These are phyloP conservation scores for Gracilinanus agilis DNA, from an alignment of 2,113 vertebrate genomes.

Conservation along the genomic window DNA sequence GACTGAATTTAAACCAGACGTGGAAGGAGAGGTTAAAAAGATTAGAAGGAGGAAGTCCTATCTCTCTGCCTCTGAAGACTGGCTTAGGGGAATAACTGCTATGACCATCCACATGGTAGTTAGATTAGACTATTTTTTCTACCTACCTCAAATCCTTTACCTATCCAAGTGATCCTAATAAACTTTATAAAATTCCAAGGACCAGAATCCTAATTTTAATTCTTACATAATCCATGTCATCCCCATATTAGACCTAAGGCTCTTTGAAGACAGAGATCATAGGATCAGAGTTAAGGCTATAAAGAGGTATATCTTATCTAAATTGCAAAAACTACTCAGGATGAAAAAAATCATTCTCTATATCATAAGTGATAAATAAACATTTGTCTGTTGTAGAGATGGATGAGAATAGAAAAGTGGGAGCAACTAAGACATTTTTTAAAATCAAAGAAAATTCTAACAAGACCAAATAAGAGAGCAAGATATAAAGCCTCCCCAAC, in stretches of 20 bases:
- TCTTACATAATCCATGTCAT: no score
- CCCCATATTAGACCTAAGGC: background rate
- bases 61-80: no score
- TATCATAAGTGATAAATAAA: background rate
- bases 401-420: background rate
- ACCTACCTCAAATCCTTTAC: no score
- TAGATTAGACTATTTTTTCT: no score
- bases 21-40: no score
- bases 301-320: background rate
- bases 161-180: no score
- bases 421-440: background rate
- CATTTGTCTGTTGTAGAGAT: background rate
- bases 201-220: no score
- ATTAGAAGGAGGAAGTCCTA: no score
- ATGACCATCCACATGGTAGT: no score
- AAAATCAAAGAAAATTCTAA: background rate
- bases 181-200: no score
- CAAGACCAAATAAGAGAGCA: background rate
- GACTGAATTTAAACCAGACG: no score
- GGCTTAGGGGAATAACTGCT: no score
- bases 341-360: background rate
- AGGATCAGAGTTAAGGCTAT: background rate
- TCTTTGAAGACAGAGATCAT: background rate
- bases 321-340: background rate
- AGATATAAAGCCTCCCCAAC: background rate